Percentiles rank a stretch among this genome's conserved stretches.
Evolutionary conservation across 2,797 vertebrate species (phyloP).

Genomic region (Cichlasoma orientale): DNA sequence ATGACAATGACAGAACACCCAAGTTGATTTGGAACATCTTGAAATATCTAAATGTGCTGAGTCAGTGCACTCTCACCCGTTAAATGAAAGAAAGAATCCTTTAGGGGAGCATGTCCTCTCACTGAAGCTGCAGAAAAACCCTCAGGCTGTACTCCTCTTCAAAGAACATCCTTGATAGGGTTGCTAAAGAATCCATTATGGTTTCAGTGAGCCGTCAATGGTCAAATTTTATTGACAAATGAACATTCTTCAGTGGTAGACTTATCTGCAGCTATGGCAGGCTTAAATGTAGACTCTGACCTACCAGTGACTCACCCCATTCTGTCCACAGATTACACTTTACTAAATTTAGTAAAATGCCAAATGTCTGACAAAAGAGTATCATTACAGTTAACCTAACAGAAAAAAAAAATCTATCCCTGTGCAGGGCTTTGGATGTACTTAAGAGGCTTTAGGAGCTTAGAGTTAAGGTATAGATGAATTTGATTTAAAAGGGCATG

Average conservation of each 20-base stretch:
- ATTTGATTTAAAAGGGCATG: constrained; percentile 21
- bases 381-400: background rate
- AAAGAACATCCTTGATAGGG: constrained; percentile 60
- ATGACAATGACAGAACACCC: constrained; percentile 18
- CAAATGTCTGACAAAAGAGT: background rate
- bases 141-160: constrained; percentile 51
- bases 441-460: constrained; percentile 2
- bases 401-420: background rate
- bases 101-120: constrained; percentile 21
- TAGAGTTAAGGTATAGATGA: background rate
- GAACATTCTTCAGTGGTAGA: constrained; percentile 4
- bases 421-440: constrained; percentile 2
- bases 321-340: constrained; percentile 15
- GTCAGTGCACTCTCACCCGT: constrained; percentile 36
- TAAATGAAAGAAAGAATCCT: constrained; percentile 26
- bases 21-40: constrained; percentile 33
- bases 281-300: background rate
- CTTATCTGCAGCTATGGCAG: background rate
- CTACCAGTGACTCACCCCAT: background rate
- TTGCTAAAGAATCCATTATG: constrained; percentile 56
- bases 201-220: constrained; percentile 37
- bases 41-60: constrained; percentile 49
- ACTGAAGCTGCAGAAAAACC: constrained; percentile 30
- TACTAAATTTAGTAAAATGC: constrained; percentile 9
- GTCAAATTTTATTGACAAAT: constrained; percentile 46